Evolutionary conservation across 2,888 invertebrate species (phyloP).

Genomic region (Noctua fimbriata): DNA sequence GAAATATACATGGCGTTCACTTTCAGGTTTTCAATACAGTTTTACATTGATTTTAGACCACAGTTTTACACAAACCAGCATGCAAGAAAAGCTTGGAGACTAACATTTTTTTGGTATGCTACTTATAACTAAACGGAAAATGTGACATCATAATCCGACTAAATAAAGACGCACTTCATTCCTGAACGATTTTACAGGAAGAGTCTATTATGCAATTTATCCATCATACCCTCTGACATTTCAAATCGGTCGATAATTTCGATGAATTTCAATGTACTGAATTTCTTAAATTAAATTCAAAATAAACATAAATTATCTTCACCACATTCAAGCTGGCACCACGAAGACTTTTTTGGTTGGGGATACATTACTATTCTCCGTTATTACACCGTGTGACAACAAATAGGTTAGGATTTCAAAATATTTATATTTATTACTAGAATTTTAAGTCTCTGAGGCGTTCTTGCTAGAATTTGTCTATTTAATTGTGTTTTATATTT

Average conservation of each 20-base stretch:
- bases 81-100: too few relatives aligned
- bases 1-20: too few relatives aligned
- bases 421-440: constrained; percentile 47
- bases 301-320: constrained; percentile 35
- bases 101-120: too few relatives aligned
- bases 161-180: not conserved
- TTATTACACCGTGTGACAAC: constrained; percentile 72
- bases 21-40: too few relatives aligned
- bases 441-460: not conserved
- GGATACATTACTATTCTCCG: constrained; percentile 82
- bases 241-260: constrained; percentile 56
- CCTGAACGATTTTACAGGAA: fast-evolving
- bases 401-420: constrained; percentile 81
- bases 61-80: too few relatives aligned
- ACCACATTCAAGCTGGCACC: constrained; percentile 85
- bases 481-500: not conserved
- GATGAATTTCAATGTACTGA: constrained; percentile 38
- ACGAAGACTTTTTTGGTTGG: constrained; percentile 80
- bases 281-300: constrained; percentile 30
- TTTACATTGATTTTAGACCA: too few relatives aligned
- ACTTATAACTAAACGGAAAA: constrained; percentile 1
- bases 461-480: not conserved
- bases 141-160: constrained; percentile 16
- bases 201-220: constrained; percentile 4
- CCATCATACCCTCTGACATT: constrained; percentile 45